These are phyloP conservation scores for Actenoides lindsayi DNA, from an alignment of 2,113 vertebrate genomes.

Conservation along the genomic window DNA sequence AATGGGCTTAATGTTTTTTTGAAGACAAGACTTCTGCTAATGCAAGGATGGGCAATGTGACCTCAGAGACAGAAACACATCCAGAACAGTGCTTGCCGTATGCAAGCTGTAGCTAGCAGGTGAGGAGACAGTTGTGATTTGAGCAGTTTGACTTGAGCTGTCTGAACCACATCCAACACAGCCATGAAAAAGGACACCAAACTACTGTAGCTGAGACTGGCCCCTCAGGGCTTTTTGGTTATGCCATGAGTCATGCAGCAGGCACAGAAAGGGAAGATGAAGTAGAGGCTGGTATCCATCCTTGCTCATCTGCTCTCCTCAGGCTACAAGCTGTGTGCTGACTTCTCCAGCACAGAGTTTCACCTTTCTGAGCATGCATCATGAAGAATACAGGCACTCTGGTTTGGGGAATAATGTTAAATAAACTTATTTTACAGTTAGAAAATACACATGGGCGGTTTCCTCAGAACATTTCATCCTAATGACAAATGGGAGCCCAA, in stretches of 20 bases:
- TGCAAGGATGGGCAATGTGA: background rate
- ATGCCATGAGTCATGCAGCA: background rate
- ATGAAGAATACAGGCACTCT: background rate
- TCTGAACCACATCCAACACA: background rate
- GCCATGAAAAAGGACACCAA: background rate
- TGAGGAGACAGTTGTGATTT: background rate
- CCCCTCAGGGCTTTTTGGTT: background rate
- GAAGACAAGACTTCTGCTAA: background rate
- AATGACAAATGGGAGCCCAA: background rate
- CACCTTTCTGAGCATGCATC: background rate
- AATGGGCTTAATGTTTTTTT: background rate
- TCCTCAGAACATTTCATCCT: background rate
- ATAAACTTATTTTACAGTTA: background rate
- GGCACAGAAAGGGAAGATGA: background rate
- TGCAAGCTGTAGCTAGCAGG: background rate
- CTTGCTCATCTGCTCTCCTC: background rate
- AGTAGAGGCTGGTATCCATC: background rate
- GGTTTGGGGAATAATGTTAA: background rate
- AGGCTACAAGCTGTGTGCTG: background rate
- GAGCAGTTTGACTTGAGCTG: background rate
- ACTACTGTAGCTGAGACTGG: rapidly evolving
- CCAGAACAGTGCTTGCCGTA: background rate
- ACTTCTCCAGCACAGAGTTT: background rate
- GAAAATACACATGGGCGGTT: background rate
- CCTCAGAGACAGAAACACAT: background rate